A percentile compares a stretch with the other conserved stretches of the same genome.
phyloP scores from a whole-genome alignment of 2,888 invertebrate species.

The Eumacrocentrus americanus region DNA sequence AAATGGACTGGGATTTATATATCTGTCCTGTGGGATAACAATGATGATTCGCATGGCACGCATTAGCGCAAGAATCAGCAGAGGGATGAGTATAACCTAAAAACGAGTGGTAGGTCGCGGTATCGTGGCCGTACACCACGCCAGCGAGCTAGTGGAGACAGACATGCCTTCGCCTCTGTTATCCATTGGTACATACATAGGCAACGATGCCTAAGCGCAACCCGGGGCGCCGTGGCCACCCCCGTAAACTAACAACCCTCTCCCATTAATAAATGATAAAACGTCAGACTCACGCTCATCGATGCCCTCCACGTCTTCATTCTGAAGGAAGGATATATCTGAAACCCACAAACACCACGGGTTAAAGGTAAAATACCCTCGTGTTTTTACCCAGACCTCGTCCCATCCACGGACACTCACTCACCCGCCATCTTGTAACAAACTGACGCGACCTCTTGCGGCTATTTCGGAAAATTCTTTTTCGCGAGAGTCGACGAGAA shows the following conservation, averaged over 20 bases:
- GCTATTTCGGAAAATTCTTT: conserved; percentile 26
- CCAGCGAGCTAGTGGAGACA: conserved; percentile 14
- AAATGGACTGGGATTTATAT: too few species aligned
- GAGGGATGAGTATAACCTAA: conserved; percentile 30
- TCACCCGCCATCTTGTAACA: conserved; percentile 62
- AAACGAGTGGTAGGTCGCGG: conserved; percentile 27
- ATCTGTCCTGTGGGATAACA: background rate
- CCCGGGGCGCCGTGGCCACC: conserved; percentile 15
- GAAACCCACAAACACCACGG: conserved; percentile 59
- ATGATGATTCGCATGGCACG: background rate
- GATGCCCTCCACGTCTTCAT: conserved; percentile 52
- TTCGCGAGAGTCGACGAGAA: background rate
- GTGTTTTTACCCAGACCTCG: conserved; percentile 54
- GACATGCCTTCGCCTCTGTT: background rate
- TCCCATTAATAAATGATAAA: conserved; percentile 34
- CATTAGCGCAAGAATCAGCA: background rate
- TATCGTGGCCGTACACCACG: conserved; percentile 28
- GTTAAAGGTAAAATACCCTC: conserved; percentile 55
- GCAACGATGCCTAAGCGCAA: background rate
- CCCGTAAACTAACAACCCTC: conserved; percentile 32
- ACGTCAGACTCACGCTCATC: conserved; percentile 54
- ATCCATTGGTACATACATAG: conserved; percentile 20
- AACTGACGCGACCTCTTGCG: conserved; percentile 55
- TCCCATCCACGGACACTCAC: conserved; percentile 58
- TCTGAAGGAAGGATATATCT: conserved; percentile 58